Evolutionary conservation across 2,113 vertebrate species (phyloP), one percentile per base, ranked within the genome.

Genomic region (Psilopogon haemacephalus): DNA sequence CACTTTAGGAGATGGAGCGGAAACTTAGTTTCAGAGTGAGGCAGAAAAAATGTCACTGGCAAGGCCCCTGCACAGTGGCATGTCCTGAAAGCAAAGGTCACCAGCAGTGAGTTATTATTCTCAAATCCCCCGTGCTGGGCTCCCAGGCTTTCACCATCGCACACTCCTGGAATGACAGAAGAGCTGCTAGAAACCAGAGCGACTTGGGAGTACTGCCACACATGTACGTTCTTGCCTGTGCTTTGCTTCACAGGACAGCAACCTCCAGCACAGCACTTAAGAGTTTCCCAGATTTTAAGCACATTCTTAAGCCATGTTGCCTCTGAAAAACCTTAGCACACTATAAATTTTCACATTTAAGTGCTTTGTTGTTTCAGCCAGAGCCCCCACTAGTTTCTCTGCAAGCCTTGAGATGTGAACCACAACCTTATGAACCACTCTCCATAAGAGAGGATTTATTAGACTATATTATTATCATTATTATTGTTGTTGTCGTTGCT

Each of bases 201-300:
- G 1, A 46, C 2, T 3, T 0, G 1, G 19, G 9, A 1, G 15
- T 18, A 52, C 28, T 35, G 15, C 35, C 16, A 19, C 0, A 0
- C 40, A 12, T 4, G 8, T n/a, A 40, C 2, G 0, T 32, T 69
- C 70, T 48, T 15, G 1, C 54, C 28, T 46, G 20, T 30, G 32
- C 40, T 74, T 11, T 33, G 30, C 26, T 33, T 60, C 26, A 8
- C 30, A 56, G 58, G 52, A 28, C 42, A 46, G 46, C 27, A 44
- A 55, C 32, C 52, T 44, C 52, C 52, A 87, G 64, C 42, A 21
- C 19, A 67, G 12, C 17, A 30, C 12, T 67, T 42, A 46, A 24
- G 28, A 59, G 42, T 37, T 69, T 48, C 27, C 27, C 48, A 16
- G 27, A 38, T 21, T 54, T 54, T 63, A 77, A 90, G 56, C 12